Base-by-base conservation (phyloP, 2,113 vertebrate species). In the Vanacampus margaritifer region DNA sequence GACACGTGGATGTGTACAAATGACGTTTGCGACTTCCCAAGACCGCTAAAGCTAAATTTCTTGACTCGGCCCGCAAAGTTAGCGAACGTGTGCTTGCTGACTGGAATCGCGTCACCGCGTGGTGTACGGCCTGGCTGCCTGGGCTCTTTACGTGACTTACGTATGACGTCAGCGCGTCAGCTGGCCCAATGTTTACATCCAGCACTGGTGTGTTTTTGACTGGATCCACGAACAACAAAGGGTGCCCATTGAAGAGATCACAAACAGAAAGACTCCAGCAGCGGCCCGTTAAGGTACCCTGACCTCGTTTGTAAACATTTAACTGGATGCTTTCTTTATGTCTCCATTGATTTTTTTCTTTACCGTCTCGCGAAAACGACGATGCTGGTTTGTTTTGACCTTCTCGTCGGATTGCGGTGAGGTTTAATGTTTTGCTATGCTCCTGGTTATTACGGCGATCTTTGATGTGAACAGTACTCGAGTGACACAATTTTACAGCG, bases 141-240 rank as follows among this genome's bases (percentile, higher is more conserved):
- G 48, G 19, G 8, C 11, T 43, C 43, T 64, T 12, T 68, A 26
- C 88, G 86, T 80, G 51, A 6, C 1, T 57, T 68, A 50, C 84
- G 80, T 76, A 46, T 91, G 88, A 92, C 92, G 91, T 92, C 86
- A 89, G 41, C 5, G 58, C 89, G 92, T 93, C 89, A 89, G 86
- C 84, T 89, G 91, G 86, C 83, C 65, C 70, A 89, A 87, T 92
- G 92, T 93, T 93, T 92, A 93, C 90, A 90, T 92, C 89, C 80
- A 75, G 84, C 81, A 68, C 80, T 60, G 81, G 63, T 65, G 75
- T 74, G 68, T 75, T 74, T 57, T 23, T 68, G 69, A 24, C 65
- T 45, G 78, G 67, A 67, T 59, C 71, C 19, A 26, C 24, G 48
- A 65, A 72, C 64, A 71, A 74, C 75, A 71, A 68, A 56, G 73